phyloP scores from a whole-genome alignment of 2,113 vertebrate species.

The Gambusia affinis region DNA sequence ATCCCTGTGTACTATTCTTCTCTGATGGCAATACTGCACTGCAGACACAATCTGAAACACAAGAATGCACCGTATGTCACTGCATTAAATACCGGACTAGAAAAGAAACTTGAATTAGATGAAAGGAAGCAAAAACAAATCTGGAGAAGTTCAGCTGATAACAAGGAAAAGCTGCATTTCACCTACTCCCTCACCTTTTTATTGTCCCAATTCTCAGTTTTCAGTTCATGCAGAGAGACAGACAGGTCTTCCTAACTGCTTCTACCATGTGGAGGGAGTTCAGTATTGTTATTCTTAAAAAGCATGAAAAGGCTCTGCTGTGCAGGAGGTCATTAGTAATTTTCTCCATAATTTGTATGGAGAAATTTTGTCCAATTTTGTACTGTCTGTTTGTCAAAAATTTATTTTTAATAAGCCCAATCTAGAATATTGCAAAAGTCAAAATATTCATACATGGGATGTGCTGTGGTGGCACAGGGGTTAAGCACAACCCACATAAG shows the following conservation, averaged over 20 bases:
- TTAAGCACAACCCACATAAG: too few relatives aligned
- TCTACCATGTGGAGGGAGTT: background rate
- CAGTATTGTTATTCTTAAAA: too few relatives aligned
- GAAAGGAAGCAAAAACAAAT: background rate
- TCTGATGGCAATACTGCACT: slow-evolving; percentile 98
- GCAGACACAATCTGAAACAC: slow-evolving; percentile 96
- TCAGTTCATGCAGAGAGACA: background rate
- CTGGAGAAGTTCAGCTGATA: background rate
- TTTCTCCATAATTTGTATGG: too few relatives aligned
- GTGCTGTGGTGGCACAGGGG: too few relatives aligned
- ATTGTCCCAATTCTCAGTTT: background rate
- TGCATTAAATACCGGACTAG: background rate
- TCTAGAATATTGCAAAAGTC: too few relatives aligned
- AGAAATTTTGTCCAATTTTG: too few relatives aligned
- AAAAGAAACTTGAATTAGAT: background rate
- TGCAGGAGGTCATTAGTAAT: too few relatives aligned
- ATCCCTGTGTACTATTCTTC: slow-evolving; percentile 96
- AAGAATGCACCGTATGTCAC: slow-evolving; percentile 18
- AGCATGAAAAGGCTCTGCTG: too few relatives aligned
- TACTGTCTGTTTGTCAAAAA: too few relatives aligned
- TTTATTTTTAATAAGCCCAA: too few relatives aligned
- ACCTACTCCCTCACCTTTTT: background rate
- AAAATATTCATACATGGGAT: too few relatives aligned
- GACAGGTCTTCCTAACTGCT: background rate
- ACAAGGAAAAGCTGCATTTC: background rate